Evolutionary conservation across 37 sponge, comb jelly and placozoan genomes (phyloP), one percentile per base, ranked within the genome.

Genomic region (Spongilla lacustris): DNA sequence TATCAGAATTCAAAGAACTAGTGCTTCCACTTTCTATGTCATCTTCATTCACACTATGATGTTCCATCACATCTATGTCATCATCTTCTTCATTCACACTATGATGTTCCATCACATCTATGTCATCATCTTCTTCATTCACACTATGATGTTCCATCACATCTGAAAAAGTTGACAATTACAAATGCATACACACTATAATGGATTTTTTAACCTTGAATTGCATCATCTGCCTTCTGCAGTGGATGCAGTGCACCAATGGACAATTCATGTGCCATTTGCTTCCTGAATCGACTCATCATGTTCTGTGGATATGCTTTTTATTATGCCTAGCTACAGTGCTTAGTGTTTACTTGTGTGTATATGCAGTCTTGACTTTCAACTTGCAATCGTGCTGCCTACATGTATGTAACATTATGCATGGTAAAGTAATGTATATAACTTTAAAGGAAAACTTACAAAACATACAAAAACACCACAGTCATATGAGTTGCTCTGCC

Each of bases 271-370:
- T 17, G 19, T 58, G 58, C 58, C 12, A 58, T 58, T 14, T 58
- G 58, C 19, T 58, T 58, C 19, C 58, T 58, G 58, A 58, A 58
- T 6, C 58, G 19, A 58, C 58, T 58, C 58, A 58, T 58, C 58
- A 58, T 58, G 12, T 58, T 58, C 58, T 58, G 58, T 58, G 58
- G 58, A 58, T 58, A 58, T 17, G 58, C 58, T 58, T 58, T 46
- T 14, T 58, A 58, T 58, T 58, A 58, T 58, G 58, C 58, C 58
- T 58, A 58, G 46, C 46, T 46, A 46, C 46, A 46, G 58, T 58
- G 58, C 58, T 58, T 58, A 58, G 58, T 58, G 58, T 58, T 58
- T 58, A 58, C 58, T 58, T 58, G 58, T 58, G 58, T 58, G 58
- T 17, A 58, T 58, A 58, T 14, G 58, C 58, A 58, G 58, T 58